Evolutionary conservation across 1,140 invertebrate species (phyloP).

Genomic region (Diprion similis): DNA sequence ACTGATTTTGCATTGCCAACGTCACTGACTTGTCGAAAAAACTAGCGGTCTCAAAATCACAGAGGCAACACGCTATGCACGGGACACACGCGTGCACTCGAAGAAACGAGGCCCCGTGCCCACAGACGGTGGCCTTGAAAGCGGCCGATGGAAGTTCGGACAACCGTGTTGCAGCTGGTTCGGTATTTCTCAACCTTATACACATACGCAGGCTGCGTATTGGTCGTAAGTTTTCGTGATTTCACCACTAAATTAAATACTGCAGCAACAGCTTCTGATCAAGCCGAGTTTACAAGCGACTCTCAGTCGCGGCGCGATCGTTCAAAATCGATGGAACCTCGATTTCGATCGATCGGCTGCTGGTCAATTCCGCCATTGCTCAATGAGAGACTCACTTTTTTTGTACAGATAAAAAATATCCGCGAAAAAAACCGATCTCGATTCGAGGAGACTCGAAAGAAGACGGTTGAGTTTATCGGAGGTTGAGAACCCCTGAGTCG

Average conservation of each 20-base stretch:
- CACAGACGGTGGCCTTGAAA: not conserved
- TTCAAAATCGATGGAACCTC: not conserved
- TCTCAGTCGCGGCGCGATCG: not conserved
- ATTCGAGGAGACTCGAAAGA: too few relatives aligned
- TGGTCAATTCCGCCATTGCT: not conserved
- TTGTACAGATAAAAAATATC: too few relatives aligned
- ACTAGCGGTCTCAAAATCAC: too few relatives aligned
- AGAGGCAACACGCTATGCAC: not conserved
- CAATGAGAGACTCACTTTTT: not conserved
- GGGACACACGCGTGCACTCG: not conserved
- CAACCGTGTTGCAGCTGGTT: not conserved
- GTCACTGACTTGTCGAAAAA: too few relatives aligned
- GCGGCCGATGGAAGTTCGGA: not conserved
- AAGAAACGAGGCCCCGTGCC: not conserved
- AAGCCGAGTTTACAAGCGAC: not conserved
- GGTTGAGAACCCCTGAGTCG: not conserved
- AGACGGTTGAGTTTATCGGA: not conserved
- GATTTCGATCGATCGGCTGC: not conserved
- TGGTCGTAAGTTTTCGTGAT: not conserved
- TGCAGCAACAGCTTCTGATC: not conserved
- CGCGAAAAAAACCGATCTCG: too few relatives aligned
- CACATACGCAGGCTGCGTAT: not conserved
- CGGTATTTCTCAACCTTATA: not conserved
- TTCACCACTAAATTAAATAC: not conserved
- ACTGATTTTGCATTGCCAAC: too few relatives aligned